A percentile compares a stretch with the other conserved stretches of the same genome.
These are phyloP conservation scores for Mustela nigripes DNA, from an alignment of 2,113 vertebrate species.

Conservation along the genomic window DNA sequence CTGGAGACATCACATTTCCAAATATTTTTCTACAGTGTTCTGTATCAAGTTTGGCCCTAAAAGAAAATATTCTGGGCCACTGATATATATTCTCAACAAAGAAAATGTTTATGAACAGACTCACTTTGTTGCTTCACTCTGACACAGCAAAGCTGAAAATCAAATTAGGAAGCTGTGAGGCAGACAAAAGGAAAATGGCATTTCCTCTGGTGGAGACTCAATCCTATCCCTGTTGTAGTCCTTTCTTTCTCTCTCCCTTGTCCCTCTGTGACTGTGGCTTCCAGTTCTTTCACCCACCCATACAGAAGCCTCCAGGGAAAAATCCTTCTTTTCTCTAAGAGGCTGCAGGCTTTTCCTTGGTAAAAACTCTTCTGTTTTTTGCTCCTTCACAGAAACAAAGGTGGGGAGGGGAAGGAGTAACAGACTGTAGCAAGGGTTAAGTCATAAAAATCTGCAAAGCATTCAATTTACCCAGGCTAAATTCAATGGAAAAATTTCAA, in stretches of 20 bases:
- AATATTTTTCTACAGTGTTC: background rate
- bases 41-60: background rate
- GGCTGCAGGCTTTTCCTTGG: background rate
- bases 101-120: background rate
- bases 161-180: background rate
- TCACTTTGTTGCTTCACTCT: background rate
- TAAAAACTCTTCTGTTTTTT: slow-evolving; percentile 3
- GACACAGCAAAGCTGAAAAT: background rate
- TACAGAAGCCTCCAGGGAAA: background rate
- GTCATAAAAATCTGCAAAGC: background rate
- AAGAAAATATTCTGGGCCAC: slow-evolving; percentile 1
- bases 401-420: background rate
- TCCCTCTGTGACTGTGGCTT: background rate
- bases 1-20: background rate
- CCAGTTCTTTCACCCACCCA: background rate
- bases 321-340: slow-evolving; percentile 24
- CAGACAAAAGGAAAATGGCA: background rate
- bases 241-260: background rate
- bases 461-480: background rate
- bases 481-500: background rate
- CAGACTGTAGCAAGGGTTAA: background rate
- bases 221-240: background rate
- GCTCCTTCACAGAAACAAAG: background rate
- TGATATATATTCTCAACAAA: background rate
- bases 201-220: background rate